phyloP scores from a whole-genome alignment of 1,140 invertebrate genomes.

The Orchestia grillus region DNA sequence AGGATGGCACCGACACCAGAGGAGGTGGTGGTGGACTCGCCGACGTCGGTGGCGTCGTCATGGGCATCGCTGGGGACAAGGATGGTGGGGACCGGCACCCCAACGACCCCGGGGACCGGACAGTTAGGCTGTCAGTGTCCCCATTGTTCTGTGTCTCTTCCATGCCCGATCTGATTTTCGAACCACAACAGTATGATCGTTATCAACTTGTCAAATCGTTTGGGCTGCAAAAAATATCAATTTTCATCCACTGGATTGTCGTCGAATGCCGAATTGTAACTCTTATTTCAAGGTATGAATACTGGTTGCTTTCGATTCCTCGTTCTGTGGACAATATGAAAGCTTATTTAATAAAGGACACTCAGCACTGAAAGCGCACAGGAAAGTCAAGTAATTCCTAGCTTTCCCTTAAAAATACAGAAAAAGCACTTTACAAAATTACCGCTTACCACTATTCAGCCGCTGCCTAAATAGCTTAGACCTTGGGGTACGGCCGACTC shows the following conservation, averaged over 20 bases:
- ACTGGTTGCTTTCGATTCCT: background rate
- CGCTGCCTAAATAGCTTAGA: background rate
- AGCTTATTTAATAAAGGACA: background rate
- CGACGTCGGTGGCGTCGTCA: slow-evolving; percentile 70
- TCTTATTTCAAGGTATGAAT: background rate
- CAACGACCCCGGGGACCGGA: slow-evolving; percentile 65
- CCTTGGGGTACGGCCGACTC: background rate
- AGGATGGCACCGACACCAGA: slow-evolving; percentile 75
- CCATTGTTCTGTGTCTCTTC: slow-evolving; percentile 26
- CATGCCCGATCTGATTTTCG: background rate
- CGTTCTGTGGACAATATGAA: background rate
- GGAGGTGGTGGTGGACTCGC: slow-evolving; percentile 72
- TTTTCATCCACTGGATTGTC: background rate
- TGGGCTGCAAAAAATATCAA: background rate
- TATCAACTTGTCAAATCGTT: background rate
- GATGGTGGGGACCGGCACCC: slow-evolving; percentile 72
- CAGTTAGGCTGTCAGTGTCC: slow-evolving; percentile 65
- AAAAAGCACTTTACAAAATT: background rate
- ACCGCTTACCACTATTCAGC: background rate
- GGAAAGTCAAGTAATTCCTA: background rate
- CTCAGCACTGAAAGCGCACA: background rate
- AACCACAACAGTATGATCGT: background rate
- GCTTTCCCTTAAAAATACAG: background rate
- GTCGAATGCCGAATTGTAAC: background rate
- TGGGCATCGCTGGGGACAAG: slow-evolving; percentile 71